Evolutionary conservation across 2,888 invertebrate species (phyloP).

Genomic region (Cynaeus angustus): DNA sequence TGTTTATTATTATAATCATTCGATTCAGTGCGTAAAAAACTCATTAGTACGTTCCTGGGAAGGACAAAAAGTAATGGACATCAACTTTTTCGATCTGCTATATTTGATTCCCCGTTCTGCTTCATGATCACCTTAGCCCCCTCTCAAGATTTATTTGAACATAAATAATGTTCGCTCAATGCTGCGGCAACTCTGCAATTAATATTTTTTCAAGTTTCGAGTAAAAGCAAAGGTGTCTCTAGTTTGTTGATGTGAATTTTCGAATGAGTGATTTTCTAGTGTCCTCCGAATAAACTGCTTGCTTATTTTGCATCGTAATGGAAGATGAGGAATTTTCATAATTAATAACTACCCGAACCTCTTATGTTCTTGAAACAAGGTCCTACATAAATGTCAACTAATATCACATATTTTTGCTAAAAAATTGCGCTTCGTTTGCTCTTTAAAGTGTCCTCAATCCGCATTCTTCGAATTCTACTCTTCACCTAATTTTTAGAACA

Average conservation of each 20-base stretch:
- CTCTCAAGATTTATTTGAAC: constrained; percentile 14
- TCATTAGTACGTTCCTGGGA: background rate
- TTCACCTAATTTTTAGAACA: constrained; percentile 17
- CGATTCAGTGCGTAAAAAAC: constrained; percentile 16
- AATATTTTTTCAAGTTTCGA: too few relatives aligned
- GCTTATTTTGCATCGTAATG: too few relatives aligned
- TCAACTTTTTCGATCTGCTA: constrained; percentile 23
- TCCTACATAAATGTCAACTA: constrained; percentile 5
- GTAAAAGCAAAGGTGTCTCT: background rate
- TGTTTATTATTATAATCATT: constrained; percentile 21
- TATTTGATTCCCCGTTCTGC: constrained; percentile 29
- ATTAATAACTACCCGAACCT: constrained; percentile 2
- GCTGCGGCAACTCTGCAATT: background rate
- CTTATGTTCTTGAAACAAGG: constrained; percentile 4
- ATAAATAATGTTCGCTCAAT: constrained; percentile 3
- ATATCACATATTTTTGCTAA: background rate
- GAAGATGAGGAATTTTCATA: background rate
- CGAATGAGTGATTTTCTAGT: background rate
- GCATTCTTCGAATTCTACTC: constrained; percentile 22
- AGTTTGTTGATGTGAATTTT: background rate
- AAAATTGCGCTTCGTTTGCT: constrained; percentile 1
- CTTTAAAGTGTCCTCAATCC: constrained; percentile 28
- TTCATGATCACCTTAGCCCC: constrained; percentile 34
- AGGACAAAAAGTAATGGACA: constrained; percentile 22
- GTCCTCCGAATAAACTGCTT: too few relatives aligned